Conservation (phyloP, 1,140 invertebrate species). For the Ostrea edulis region DNA sequence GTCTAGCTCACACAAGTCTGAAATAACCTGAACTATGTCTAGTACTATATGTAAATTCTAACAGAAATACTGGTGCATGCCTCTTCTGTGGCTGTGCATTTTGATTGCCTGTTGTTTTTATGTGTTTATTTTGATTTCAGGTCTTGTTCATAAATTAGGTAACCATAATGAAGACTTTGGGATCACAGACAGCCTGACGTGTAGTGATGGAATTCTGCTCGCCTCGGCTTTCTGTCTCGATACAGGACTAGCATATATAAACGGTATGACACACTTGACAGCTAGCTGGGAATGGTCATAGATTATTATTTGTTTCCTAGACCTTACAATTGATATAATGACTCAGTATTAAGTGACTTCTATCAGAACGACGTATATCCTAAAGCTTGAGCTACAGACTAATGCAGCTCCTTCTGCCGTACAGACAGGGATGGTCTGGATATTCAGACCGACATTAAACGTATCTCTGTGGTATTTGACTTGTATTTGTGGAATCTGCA, state of each 20-base stretch:
- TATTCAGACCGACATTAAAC: conserved; percentile 1
- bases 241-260: conserved; percentile 69
- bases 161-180: conserved; percentile 74
- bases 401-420: not conserved
- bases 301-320: not conserved
- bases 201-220: conserved; percentile 61
- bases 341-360: not conserved
- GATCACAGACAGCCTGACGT: conserved; percentile 70
- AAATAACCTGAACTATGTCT: conserved; percentile 17
- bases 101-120: not conserved
- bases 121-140: conserved; percentile 60
- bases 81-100: not conserved
- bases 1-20: not conserved
- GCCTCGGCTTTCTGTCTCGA: conserved; percentile 73
- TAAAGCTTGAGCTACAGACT: not conserved
- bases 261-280: conserved; percentile 60
- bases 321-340: not conserved
- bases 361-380: not conserved
- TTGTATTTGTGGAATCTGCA: not conserved
- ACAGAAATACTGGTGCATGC: not conserved
- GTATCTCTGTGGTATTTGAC: conserved; percentile 19
- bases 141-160: conserved; percentile 66
- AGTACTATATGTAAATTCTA: not conserved
- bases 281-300: not conserved
- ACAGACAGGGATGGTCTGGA: conserved; percentile 9